Evolutionary conservation across 2,888 invertebrate genomes (phyloP), one percentile per base, ranked within the genome.

Genomic region (Octonoba sinensis): DNA sequence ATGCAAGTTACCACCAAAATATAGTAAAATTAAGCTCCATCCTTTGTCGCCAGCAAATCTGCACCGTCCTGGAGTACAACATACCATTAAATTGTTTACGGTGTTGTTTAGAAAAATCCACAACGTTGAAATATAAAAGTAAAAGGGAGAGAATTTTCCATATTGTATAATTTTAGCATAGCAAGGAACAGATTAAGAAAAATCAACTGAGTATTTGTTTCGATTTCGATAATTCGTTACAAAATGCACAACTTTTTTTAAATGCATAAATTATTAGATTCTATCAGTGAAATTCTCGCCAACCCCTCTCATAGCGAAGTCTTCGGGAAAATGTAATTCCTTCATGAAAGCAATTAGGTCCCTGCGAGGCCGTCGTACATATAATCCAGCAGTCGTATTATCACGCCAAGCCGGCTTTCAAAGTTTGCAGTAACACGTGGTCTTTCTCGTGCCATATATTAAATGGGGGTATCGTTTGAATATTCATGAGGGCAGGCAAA

Each of bases 351-450:
- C 73, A 81, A 81, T 81, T 74, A 81, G 64, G 47, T 13, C 49
- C 65, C 47, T 49, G 24, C 65, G 46, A 20, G 65, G 20, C 22
- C 16, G 18, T 64, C 20, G 18, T 36, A 44, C 65, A 46, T 64
- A 62, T 79, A 72, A 72, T 72, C 59, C 65, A 44, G 70, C 72
- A 57, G 79, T 81, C 79, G 73, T 69, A 73, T 73, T 73, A 73
- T 73, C 79, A 81, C 79, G 79, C 79, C 56, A 73, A 27, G 69
- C 73, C 51, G 60, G 67, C 57, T 70, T 67, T 79, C 66, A 73
- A 81, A 81, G 73, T 81, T 81, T 67, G 67, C 59, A 27, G 60
- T 51, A 81, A 69, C 79, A 81, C 79, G 79, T 81, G 79, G 79
- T 72, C 72, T 73, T 81, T 81, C 79, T 81, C 79, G 79, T 67